Conservation (phyloP, 2,113 vertebrate species). For the Plotosus lineatus region DNA sequence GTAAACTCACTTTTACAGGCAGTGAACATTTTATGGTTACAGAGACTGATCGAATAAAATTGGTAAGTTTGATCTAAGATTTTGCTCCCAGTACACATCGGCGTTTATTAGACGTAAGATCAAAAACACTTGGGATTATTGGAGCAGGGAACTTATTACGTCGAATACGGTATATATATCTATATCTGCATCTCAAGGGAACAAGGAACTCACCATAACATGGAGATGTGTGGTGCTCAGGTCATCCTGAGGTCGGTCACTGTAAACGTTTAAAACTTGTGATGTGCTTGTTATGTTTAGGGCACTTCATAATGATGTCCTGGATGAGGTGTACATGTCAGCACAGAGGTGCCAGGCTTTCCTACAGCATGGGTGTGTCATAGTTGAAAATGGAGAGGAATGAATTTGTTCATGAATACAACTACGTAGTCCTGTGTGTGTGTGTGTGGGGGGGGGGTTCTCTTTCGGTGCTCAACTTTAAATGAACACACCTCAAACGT, state of each 20-base stretch:
- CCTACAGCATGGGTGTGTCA: background rate
- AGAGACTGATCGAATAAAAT: too few relatives aligned
- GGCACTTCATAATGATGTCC: too few relatives aligned
- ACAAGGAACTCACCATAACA: background rate
- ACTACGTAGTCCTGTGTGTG: background rate
- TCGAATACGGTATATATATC: too few relatives aligned
- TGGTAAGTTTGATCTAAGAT: too few relatives aligned
- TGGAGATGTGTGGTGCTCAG: slow-evolving; percentile 17
- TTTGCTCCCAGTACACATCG: too few relatives aligned
- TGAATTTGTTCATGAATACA: background rate
- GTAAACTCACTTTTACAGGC: too few relatives aligned
- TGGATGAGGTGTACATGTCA: background rate
- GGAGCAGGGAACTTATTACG: too few relatives aligned
- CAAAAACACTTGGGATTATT: too few relatives aligned
- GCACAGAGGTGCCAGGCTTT: too few relatives aligned
- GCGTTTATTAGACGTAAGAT: too few relatives aligned
- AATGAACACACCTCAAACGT: background rate
- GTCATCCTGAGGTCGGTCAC: slow-evolving; percentile 25
- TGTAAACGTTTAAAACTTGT: background rate
- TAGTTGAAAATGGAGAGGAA: background rate
- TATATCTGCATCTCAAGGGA: slow-evolving; percentile 36
- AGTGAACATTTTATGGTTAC: too few relatives aligned
- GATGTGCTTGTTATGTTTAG: background rate
- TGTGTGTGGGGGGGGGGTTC: background rate
- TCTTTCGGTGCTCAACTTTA: background rate